Base-by-base conservation (phyloP, 2,113 vertebrate species). In the Rhizomys pruinosus region DNA sequence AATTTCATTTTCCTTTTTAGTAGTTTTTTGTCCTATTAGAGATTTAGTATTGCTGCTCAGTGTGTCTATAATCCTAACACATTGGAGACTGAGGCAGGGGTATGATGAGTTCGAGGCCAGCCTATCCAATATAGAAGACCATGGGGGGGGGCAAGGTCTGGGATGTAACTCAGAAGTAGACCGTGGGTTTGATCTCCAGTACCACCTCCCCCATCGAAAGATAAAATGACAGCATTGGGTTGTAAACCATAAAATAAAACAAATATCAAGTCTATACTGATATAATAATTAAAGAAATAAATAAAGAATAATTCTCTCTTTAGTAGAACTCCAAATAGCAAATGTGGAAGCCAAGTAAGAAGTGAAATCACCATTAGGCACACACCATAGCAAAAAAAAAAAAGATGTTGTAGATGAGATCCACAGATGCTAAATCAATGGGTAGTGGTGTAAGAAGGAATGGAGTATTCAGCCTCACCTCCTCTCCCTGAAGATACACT, bases 1-100 rank as follows among this genome's bases (percentile, higher is more conserved):
- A 90, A 92, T 74, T 81, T 86, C 84, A 63, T 59, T 91, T 78
- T 78, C 57, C 23, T 69, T 87, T 84, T 87, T 71, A 47, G 22
- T n/a, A 29, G 77, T 84, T 44, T 92, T 69, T 80, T 73, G 5
- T 25, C 63, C 63, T 57, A 20, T 11, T 64, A 47, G 27, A 73
- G 42, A 61, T n/a, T 71, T 57, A 91, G 64, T 61, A 17, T 77
- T 78, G 77, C 77, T 85, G 20, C 57, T 20, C 37, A 37, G 44
- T 10, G 2, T 37, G 64, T 44, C 64, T 69, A 37, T n/a, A 52
- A 55, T 85, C 32, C 12, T 37, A 55, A 11, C 2, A n/a, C 1
- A 27, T 71, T 9, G 27, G 68, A 59, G 22, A n/a, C 68, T 7
- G 68, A 86, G 68, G 68, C 34, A 72, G 84, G 84, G 32, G 34